These are phyloP conservation scores for Cladorhizidae sp. DNA, from an alignment of 37 sponge, comb jelly and placozoan species.

Conservation along the genomic window DNA sequence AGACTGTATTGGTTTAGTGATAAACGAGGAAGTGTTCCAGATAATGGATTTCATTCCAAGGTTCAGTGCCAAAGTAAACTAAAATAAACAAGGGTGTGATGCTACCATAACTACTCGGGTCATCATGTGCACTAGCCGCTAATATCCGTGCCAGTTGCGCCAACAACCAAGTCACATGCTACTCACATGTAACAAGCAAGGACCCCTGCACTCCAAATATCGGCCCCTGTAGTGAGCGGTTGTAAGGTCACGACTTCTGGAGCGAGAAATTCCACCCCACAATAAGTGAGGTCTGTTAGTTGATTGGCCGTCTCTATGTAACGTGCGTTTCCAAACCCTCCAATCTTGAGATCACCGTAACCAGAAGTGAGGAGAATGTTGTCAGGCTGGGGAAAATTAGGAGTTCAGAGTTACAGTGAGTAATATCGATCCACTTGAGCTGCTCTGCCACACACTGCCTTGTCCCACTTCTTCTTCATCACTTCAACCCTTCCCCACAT, in stretches of 20 bases:
- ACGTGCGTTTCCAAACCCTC: constrained; percentile 41
- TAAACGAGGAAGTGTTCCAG: too few species aligned
- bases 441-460: too few species aligned
- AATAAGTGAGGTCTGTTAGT: not conserved
- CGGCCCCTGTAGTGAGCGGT: constrained; percentile 57
- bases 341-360: constrained; percentile 32
- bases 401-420: too few species aligned
- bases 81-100: too few species aligned
- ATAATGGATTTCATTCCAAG: too few species aligned
- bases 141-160: too few species aligned
- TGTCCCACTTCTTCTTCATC: not conserved
- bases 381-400: constrained; percentile 29
- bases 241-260: constrained; percentile 57
- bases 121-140: not conserved
- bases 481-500: too few species aligned
- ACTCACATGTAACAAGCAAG: constrained; percentile 41
- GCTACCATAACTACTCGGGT: not conserved
- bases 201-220: constrained; percentile 64
- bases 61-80: too few species aligned
- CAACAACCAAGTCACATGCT: not conserved
- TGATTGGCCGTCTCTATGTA: constrained; percentile 49
- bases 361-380: constrained; percentile 36
- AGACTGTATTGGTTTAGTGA: too few species aligned
- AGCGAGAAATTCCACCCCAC: constrained; percentile 40
- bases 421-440: too few species aligned